Percentiles rank a stretch among this genome's conserved stretches.
Evolutionary conservation across 2,797 vertebrate species (phyloP).

Genomic region (Spea hammondii): DNA sequence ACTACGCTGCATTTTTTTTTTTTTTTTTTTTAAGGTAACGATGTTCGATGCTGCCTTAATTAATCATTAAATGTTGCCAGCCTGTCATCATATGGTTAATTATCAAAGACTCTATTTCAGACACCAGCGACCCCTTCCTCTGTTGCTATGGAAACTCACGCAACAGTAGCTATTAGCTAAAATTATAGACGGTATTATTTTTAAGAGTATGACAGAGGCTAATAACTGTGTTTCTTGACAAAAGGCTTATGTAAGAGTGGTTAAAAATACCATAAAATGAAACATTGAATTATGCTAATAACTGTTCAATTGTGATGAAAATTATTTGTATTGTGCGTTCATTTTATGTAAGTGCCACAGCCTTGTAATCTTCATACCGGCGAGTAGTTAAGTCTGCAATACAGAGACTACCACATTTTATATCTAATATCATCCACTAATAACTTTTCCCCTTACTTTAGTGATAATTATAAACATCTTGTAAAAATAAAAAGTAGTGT

Average conservation of each 20-base stretch:
- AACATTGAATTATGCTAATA: background rate
- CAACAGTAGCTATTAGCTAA: slow-evolving; percentile 62
- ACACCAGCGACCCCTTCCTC: slow-evolving; percentile 63
- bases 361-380: background rate
- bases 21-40: slow-evolving; percentile 51
- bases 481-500: too few species aligned
- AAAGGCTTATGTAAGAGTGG: slow-evolving; percentile 12
- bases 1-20: slow-evolving; percentile 55
- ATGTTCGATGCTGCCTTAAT: slow-evolving; percentile 65
- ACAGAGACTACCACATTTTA: background rate
- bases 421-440: background rate
- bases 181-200: slow-evolving; percentile 65
- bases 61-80: slow-evolving; percentile 69
- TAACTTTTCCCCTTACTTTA: too few species aligned
- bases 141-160: slow-evolving; percentile 73
- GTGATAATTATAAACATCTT: too few species aligned
- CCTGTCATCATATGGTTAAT: slow-evolving; percentile 64
- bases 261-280: slow-evolving; percentile 9
- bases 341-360: background rate
- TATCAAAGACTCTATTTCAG: slow-evolving; percentile 66
- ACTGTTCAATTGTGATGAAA: background rate
- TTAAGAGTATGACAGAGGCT: slow-evolving; percentile 56
- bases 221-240: slow-evolving; percentile 60
- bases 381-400: background rate
- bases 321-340: slow-evolving; percentile 5